Evolutionary conservation across 2,888 invertebrate species (phyloP), one percentile per base, ranked within the genome.

Genomic region (Idaea dimidiata): DNA sequence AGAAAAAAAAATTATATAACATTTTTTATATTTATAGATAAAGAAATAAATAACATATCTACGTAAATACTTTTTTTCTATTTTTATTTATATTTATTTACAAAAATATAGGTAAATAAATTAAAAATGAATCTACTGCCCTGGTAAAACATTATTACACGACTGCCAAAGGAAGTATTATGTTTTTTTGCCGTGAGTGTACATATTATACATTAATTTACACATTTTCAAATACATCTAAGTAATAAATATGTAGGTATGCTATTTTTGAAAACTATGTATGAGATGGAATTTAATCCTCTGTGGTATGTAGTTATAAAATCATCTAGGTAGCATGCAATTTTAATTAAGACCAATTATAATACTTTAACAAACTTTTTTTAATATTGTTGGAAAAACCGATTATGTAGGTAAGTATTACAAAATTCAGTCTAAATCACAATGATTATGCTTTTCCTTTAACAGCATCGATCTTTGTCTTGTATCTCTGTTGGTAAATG

Each of bases 401-500:
- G 5, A 24, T 24, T 24, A 24, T 5, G 24, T 24, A 3, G 5
- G 1, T 24, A 3, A 24, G 1, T 24, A 24, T 3, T 24, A 24
- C 24, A 24, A 24, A 24, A 24, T 24, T 24, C 24, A 24, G 24
- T 24, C 24, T 24, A 24, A 7, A 43, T 59, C 6, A 8, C 18
- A 24, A 14, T 54, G 18, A 62, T 64, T 68, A 68, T 7, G 61
- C 60, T 53, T 60, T 67, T 5, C 60, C 70, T 71, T 87, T 88
- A 4, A 72, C 83, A 2, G 84, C 73, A 0, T 88, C 82, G 31
- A 91, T 78, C 71, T 83, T 85, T 66, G 93, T 89, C 80, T 93
- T 93, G 90, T 96, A 96, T 74, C 93, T 95, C 65, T 87, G 87
- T 71, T 94, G 94, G 89, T 96, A 97, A 62, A 93, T 82, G 62